phyloP scores from a whole-genome alignment of 1,140 invertebrate species.

The Drosophila dunni region DNA sequence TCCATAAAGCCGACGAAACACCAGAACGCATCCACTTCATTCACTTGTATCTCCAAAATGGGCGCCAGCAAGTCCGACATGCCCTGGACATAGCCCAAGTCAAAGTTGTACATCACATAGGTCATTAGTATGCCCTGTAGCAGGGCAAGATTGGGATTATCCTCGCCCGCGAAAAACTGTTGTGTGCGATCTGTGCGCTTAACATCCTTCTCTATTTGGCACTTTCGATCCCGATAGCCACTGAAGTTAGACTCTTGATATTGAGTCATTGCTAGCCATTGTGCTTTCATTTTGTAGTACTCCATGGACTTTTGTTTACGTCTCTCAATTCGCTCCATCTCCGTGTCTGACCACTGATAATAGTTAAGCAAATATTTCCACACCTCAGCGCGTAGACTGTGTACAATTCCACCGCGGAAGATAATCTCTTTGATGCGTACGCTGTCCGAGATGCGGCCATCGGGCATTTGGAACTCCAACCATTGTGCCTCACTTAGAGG shows the following conservation, averaged over 20 bases:
- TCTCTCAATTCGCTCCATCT: slow-evolving; percentile 89
- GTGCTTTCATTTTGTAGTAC: slow-evolving; percentile 98
- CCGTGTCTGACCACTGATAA: slow-evolving; percentile 93
- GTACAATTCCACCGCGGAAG: slow-evolving; percentile 92
- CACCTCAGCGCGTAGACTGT: slow-evolving; percentile 91
- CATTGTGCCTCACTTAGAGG: slow-evolving; percentile 92
- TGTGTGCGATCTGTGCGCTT: slow-evolving; percentile 97
- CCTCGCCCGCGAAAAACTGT: slow-evolving; percentile 95
- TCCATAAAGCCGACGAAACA: slow-evolving; percentile 99
- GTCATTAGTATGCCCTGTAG: slow-evolving; percentile 98
- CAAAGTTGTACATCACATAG: slow-evolving; percentile 99
- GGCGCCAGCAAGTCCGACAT: slow-evolving; percentile 99
- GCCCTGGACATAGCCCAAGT: slow-evolving; percentile 97
- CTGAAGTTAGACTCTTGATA: slow-evolving; percentile 95
- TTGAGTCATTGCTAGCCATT: slow-evolving; percentile 96
- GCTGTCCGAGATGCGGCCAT: slow-evolving; percentile 90
- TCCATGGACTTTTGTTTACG: slow-evolving; percentile 91
- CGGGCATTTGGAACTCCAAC: slow-evolving; percentile 90
- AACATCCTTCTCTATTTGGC: slow-evolving; percentile 99
- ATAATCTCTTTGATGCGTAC: slow-evolving; percentile 91
- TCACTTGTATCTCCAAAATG: slow-evolving; percentile 91
- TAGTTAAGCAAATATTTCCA: slow-evolving; percentile 98
- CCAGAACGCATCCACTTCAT: slow-evolving; percentile 96
- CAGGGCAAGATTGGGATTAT: slow-evolving; percentile 94
- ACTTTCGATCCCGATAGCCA: slow-evolving; percentile 95